A percentile compares a stretch with the other conserved stretches of the same genome.
Conservation (phyloP, 2,113 vertebrate species). For the Nesospiza acunhae region DNA sequence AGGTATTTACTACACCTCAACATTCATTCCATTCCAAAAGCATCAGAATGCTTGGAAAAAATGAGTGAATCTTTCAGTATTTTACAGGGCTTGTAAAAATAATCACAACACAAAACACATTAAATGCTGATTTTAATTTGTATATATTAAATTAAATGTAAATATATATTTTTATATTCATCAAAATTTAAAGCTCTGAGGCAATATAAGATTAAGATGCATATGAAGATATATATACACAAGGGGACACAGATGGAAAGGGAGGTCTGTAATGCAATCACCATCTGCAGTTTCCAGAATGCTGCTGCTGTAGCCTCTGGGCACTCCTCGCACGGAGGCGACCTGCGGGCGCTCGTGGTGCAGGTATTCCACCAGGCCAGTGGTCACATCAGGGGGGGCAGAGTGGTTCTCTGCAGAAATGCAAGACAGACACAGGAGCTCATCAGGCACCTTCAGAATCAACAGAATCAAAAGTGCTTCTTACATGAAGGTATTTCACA, state of each 20-base stretch:
- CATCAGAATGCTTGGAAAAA: neutral
- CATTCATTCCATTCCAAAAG: neutral
- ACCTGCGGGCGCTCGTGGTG: constrained; percentile 82
- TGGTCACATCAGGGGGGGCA: constrained; percentile 93
- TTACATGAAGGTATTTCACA: neutral
- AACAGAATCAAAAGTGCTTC: neutral
- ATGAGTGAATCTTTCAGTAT: neutral
- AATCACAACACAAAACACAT: neutral
- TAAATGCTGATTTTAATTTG: neutral
- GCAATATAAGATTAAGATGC: neutral
- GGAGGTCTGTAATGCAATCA: constrained; percentile 72
- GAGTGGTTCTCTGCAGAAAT: constrained; percentile 85
- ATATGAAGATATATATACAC: neutral
- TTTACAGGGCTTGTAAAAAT: neutral
- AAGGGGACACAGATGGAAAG: neutral
- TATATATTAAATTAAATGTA: neutral
- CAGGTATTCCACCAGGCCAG: constrained; percentile 82
- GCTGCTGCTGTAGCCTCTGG: constrained; percentile 80
- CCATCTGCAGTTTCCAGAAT: constrained; percentile 92
- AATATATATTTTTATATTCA: neutral
- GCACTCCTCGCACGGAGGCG: constrained; percentile 82
- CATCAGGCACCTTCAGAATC: neutral
- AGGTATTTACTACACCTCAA: neutral
- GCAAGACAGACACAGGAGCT: constrained; percentile 9
- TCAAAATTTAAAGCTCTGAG: neutral